phyloP scores from a whole-genome alignment of 2,113 vertebrate species.

The Anoplopoma fimbria region DNA sequence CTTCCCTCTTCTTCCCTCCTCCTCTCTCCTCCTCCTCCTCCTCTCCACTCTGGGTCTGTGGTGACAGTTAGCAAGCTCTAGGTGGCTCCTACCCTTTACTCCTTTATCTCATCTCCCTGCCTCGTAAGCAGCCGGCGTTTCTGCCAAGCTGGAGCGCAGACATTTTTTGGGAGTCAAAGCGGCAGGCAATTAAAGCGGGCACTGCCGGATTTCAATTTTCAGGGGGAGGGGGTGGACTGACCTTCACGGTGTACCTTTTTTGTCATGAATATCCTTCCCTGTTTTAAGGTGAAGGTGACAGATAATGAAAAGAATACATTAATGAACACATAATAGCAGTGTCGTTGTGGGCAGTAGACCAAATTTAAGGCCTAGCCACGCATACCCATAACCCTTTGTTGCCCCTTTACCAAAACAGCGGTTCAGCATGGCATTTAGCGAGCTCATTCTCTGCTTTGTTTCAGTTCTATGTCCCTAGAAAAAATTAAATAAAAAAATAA shows the following conservation, averaged over 20 bases:
- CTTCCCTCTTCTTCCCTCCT: conserved; percentile 64
- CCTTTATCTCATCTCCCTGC: conserved; percentile 64
- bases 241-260: conserved; percentile 58
- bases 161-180: conserved; percentile 68
- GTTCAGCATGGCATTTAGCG: conserved; percentile 59
- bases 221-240: conserved; percentile 38
- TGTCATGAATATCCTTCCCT: conserved; percentile 65
- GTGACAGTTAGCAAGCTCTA: conserved; percentile 79
- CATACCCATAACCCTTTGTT: conserved; percentile 35
- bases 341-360: conserved; percentile 40
- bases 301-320: conserved; percentile 74
- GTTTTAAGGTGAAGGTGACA: conserved; percentile 72
- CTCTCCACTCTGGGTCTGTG: conserved; percentile 72
- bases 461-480: conserved; percentile 23
- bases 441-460: conserved; percentile 48
- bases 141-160: conserved; percentile 55
- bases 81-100: conserved; percentile 75
- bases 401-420: conserved; percentile 26
- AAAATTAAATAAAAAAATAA: conserved; percentile 14
- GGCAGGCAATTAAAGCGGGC: conserved; percentile 60
- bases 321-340: conserved; percentile 51
- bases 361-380: conserved; percentile 48
- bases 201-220: conserved; percentile 57
- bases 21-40: conserved; percentile 40
- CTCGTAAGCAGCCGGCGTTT: conserved; percentile 62